Percentiles rank a stretch among this genome's conserved stretches.
phyloP scores from a whole-genome alignment of 2,888 invertebrate species.

The Lamellibrachia columna region DNA sequence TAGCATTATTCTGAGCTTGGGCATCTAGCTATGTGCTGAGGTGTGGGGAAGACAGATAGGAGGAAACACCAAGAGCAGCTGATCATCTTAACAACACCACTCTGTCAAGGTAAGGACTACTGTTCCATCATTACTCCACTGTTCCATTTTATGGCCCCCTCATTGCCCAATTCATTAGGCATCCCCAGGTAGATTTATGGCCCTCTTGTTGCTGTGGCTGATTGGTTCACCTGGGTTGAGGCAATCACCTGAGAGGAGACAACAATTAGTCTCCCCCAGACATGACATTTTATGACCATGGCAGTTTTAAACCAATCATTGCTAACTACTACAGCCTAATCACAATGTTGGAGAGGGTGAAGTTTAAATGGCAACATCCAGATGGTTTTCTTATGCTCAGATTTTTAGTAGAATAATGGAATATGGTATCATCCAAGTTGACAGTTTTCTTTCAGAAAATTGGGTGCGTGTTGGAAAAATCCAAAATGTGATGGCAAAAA shows the following conservation, averaged over 20 bases:
- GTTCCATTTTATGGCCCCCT: neutral
- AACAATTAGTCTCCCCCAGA: neutral
- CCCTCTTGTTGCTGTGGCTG: neutral
- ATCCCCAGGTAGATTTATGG: neutral
- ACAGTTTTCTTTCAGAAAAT: neutral
- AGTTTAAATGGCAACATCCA: neutral
- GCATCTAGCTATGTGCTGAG: no score
- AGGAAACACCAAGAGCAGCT: neutral
- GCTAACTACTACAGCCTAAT: slow-evolving; percentile 9
- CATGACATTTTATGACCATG: neutral
- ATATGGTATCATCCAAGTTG: neutral
- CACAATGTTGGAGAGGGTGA: neutral
- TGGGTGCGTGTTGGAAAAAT: neutral
- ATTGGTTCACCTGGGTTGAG: neutral
- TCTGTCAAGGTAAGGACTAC: neutral
- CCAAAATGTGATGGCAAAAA: neutral
- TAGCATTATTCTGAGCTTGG: no score
- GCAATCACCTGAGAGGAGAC: neutral
- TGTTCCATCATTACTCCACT: neutral
- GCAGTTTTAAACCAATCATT: neutral
- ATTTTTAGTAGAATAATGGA: neutral
- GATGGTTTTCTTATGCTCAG: neutral
- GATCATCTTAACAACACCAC: neutral
- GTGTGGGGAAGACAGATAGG: neutral
- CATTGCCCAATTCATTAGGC: slow-evolving; percentile 6